Percentiles rank a stretch among this genome's conserved stretches.
These are phyloP conservation scores for Acanthurus tractus DNA, from an alignment of 2,797 vertebrate genomes.

Conservation along the genomic window DNA sequence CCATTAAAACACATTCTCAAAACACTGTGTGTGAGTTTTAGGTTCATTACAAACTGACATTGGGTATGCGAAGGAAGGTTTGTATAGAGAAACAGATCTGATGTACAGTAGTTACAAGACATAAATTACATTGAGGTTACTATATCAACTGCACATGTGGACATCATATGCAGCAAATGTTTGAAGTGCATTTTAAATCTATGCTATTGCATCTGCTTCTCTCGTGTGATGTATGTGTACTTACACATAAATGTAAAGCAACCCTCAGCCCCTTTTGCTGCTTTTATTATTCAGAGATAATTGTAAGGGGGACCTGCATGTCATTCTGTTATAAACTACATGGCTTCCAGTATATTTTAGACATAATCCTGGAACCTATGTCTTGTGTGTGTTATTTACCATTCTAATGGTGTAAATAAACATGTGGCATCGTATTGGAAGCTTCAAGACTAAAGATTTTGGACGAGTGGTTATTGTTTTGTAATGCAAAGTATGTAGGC, in stretches of 20 bases:
- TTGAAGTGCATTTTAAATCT: slow-evolving; percentile 12
- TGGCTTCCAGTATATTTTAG: neutral
- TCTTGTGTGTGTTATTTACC: neutral
- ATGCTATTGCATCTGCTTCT: slow-evolving; percentile 17
- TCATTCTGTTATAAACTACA: slow-evolving; percentile 30
- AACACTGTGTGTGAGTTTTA: neutral
- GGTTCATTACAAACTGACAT: neutral
- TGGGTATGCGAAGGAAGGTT: neutral
- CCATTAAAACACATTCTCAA: neutral
- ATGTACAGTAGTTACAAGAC: neutral
- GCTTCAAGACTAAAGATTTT: neutral
- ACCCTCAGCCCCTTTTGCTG: neutral
- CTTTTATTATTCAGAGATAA: too few species aligned
- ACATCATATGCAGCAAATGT: slow-evolving; percentile 21
- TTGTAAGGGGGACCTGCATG: slow-evolving; percentile 9
- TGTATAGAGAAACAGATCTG: neutral
- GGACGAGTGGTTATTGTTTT: neutral
- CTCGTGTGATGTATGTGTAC: neutral
- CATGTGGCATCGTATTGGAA: neutral
- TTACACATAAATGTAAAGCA: neutral
- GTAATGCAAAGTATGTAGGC: neutral
- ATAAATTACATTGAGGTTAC: neutral
- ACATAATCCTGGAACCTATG: neutral
- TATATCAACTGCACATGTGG: neutral
- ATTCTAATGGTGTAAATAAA: slow-evolving; percentile 12